Base-by-base conservation (phyloP, 1,140 invertebrate genomes). In the Babylonia areolata region DNA sequence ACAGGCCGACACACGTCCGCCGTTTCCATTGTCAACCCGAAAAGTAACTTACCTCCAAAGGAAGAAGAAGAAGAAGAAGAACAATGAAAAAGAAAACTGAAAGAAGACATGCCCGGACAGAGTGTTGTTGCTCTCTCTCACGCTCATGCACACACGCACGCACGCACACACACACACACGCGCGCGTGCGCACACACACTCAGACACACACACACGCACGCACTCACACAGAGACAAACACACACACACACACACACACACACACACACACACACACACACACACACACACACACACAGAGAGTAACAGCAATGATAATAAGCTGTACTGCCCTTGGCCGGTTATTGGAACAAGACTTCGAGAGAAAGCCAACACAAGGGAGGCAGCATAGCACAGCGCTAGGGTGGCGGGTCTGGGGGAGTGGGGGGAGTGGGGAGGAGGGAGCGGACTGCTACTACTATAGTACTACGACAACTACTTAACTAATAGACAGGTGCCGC, bases 191-290 rank as follows among this genome's bases (percentile, higher is more conserved):
- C 77, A 79, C 39, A 79, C 77, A 42, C 77, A 79, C 39, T 1
- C 77, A 79, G 0, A 79, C 77, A 79, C 77, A 79, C 77, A 79
- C 77, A 79, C 39, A 35, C 71, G 5, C 6, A 35, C 71, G 35
- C 71, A 73, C 6, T 35, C 71, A 73, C 58, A 69, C 58, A 69
- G 15, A 64, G 15, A 69, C 58, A 69, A 12, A 69, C 58, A 69
- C 58, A 69, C 58, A 69, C 58, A 69, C 58, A 69, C 58, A 69
- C 58, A 69, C 58, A 69, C 58, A 69, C 58, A 69, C 58, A 69
- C 58, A 69, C 58, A 69, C 58, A 69, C 58, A 69, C 73, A 77
- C 73, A 77, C 73, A 75, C 73, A 75, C 73, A 75, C 73, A 75
- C 15, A 35, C 73, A 35, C 73, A 35, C 73, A 20, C 73, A 20